Evolutionary conservation across 2,113 vertebrate species (phyloP).

Genomic region (Phyllostomus hastatus): DNA sequence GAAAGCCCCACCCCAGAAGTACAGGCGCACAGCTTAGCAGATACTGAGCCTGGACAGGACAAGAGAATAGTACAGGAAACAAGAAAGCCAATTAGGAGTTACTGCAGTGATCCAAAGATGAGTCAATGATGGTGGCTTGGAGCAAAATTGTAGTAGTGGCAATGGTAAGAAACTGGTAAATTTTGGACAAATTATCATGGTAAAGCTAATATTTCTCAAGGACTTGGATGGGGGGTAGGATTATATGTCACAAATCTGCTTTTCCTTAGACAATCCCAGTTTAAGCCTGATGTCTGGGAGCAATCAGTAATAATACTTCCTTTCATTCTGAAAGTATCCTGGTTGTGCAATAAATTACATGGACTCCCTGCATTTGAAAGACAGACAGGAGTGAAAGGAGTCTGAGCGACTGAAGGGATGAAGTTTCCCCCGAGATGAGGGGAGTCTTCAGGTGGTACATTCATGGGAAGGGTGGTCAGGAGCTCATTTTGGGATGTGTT

Average conservation of each 20-base stretch:
- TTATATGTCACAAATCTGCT: background rate
- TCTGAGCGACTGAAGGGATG: background rate
- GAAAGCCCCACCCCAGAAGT: background rate
- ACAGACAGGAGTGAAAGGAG: background rate
- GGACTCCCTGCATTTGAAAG: background rate
- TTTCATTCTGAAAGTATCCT: background rate
- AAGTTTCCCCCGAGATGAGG: background rate
- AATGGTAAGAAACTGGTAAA: background rate
- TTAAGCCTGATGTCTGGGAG: background rate
- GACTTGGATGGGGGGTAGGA: background rate
- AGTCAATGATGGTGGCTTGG: background rate
- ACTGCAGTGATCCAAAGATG: background rate
- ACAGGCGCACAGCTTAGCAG: background rate
- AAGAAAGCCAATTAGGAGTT: background rate
- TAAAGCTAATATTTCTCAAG: background rate
- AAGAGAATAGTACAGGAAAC: background rate
- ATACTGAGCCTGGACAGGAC: background rate
- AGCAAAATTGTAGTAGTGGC: background rate
- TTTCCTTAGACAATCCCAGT: background rate
- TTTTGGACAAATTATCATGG: background rate
- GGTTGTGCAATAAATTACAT: background rate
- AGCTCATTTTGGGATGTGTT: background rate
- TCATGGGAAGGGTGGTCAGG: background rate
- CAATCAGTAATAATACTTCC: background rate
- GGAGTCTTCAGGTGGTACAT: background rate